phyloP scores from a whole-genome alignment of 2,113 vertebrate species.

The Hirundichthys speculiger region DNA sequence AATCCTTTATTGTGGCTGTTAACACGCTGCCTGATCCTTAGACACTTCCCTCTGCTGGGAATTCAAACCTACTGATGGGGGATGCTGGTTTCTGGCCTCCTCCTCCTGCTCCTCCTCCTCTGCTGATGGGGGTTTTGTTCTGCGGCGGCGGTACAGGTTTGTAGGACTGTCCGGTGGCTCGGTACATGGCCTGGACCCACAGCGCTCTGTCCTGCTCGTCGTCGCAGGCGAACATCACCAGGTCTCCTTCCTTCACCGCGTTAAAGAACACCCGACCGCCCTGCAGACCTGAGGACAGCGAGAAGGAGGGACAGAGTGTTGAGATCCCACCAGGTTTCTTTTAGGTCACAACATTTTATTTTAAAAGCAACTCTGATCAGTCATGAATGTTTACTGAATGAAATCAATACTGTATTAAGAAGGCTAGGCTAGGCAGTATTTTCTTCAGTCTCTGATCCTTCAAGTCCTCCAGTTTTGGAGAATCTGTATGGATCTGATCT shows the following conservation, averaged over 20 bases:
- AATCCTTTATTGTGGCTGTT: too few species aligned
- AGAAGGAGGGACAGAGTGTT: neutral
- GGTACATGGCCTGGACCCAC: constrained; percentile 98
- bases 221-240: constrained; percentile 91
- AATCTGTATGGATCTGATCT: too few species aligned
- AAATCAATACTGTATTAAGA: too few species aligned
- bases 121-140: constrained; percentile 86
- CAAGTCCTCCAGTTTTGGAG: too few species aligned
- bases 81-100: constrained; percentile 77
- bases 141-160: constrained; percentile 89
- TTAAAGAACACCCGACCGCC: constrained; percentile 94
- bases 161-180: constrained; percentile 96
- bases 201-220: constrained; percentile 93
- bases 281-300: constrained; percentile 84
- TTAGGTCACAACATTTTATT: too few species aligned
- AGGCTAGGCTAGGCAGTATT: too few species aligned
- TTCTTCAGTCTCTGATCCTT: too few species aligned
- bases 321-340: too few species aligned
- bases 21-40: too few species aligned
- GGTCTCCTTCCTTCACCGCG: constrained; percentile 94
- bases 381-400: too few species aligned
- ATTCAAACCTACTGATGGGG: constrained; percentile 85
- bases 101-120: constrained; percentile 85
- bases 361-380: too few species aligned
- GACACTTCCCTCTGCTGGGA: neutral